A percentile compares a stretch with the other conserved stretches of the same genome.
Evolutionary conservation across 2,113 vertebrate species (phyloP).

Genomic region (Heterotis niloticus): DNA sequence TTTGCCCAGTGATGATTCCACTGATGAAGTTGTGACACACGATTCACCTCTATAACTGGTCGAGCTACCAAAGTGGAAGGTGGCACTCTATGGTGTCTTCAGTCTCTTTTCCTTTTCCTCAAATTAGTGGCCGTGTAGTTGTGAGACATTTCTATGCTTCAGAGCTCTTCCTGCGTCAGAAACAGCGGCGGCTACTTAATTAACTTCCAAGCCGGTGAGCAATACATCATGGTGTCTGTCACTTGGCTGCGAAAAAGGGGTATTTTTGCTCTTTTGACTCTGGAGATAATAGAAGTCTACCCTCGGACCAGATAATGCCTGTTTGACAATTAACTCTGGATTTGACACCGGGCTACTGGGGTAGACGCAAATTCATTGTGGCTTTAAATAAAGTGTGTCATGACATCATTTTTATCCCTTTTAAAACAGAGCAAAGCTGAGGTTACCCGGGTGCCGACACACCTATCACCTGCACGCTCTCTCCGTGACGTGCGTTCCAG

Average conservation of each 20-base stretch:
- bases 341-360: neutral
- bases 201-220: slow-evolving; percentile 62
- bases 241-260: slow-evolving; percentile 47
- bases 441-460: neutral
- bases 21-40: too few species aligned
- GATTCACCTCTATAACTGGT: too few species aligned
- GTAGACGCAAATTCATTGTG: neutral
- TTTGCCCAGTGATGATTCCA: too few species aligned
- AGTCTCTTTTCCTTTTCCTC: neutral
- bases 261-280: slow-evolving; percentile 43
- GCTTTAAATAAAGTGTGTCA: slow-evolving; percentile 3
- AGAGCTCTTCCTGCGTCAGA: slow-evolving; percentile 38
- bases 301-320: slow-evolving; percentile 21
- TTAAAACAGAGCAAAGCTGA: neutral
- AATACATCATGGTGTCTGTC: slow-evolving; percentile 66
- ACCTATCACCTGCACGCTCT: neutral
- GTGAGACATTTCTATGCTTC: neutral
- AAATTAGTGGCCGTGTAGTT: neutral
- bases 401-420: neutral
- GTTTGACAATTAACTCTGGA: slow-evolving; percentile 22
- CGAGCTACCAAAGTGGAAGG: too few species aligned
- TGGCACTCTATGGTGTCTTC: neutral
- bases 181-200: slow-evolving; percentile 65
- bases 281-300: slow-evolving; percentile 20
- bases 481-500: neutral